These are phyloP conservation scores for Gorsachius goisagi DNA, from an alignment of 2,113 vertebrate genomes.

Conservation along the genomic window DNA sequence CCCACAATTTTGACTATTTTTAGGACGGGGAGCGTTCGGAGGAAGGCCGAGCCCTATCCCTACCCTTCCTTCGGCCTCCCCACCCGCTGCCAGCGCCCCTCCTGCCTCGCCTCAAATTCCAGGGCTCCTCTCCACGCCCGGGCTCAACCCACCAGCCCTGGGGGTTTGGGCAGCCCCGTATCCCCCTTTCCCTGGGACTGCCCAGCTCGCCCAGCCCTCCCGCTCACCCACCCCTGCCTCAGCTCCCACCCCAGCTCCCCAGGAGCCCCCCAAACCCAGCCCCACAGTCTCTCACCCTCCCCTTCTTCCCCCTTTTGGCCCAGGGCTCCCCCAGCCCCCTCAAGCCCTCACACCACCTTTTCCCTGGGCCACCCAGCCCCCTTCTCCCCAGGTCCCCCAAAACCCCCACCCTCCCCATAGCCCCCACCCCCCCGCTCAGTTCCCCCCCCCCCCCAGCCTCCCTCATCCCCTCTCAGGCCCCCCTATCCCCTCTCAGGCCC, in stretches of 20 bases:
- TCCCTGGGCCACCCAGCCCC: too few relatives aligned
- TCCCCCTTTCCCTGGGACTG: fast-evolving
- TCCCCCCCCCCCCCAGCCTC: too few relatives aligned
- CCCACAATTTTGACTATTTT: neutral
- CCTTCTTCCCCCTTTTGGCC: too few relatives aligned
- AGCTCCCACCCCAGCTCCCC: neutral
- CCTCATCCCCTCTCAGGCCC: too few relatives aligned
- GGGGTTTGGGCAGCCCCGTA: neutral
- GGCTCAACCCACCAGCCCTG: neutral
- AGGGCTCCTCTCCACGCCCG: neutral
- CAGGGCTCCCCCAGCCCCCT: too few relatives aligned
- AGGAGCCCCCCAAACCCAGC: neutral
- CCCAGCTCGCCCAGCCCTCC: fast-evolving
- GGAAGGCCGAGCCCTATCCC: neutral
- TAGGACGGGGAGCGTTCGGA: neutral
- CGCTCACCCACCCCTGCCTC: neutral
- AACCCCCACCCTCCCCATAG: too few relatives aligned
- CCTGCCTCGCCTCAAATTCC: neutral
- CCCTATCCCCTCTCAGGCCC: too few relatives aligned
- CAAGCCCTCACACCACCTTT: too few relatives aligned
- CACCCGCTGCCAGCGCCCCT: neutral
- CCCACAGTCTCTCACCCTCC: neutral
- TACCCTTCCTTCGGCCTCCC: neutral
- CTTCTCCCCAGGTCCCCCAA: too few relatives aligned
- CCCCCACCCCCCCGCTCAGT: too few relatives aligned